phyloP scores from a whole-genome alignment of 1,140 invertebrate species.

The Alviniconcha marisindica region DNA sequence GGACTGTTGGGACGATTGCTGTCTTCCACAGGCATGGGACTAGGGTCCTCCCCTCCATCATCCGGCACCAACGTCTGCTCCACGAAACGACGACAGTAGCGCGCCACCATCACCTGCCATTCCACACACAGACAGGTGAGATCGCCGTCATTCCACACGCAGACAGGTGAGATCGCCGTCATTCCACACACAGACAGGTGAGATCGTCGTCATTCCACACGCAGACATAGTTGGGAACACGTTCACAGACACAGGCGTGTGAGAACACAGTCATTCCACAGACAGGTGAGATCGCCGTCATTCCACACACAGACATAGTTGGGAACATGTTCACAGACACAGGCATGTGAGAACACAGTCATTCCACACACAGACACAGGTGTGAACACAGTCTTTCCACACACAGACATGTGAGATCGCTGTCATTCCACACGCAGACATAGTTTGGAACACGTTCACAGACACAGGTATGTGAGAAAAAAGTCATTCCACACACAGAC shows the following conservation, averaged over 20 bases:
- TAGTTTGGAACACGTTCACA: too few species aligned
- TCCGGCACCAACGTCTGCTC: conserved; percentile 33
- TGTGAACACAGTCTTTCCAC: too few species aligned
- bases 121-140: background rate
- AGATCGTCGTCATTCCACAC: background rate
- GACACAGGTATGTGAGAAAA: too few species aligned
- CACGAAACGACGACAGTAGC: conserved; percentile 43
- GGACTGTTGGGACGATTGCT: background rate
- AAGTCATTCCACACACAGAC: too few species aligned
- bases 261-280: too few species aligned
- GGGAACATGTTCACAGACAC: background rate
- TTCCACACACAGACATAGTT: too few species aligned
- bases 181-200: background rate
- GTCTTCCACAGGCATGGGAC: background rate
- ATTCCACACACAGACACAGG: too few species aligned
- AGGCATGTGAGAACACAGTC: too few species aligned
- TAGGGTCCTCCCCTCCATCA: background rate
- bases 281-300: too few species aligned
- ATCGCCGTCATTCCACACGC: background rate
- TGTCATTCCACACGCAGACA: too few species aligned
- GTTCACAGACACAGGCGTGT: background rate
- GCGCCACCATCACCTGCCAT: conserved; percentile 31
- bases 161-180: background rate
- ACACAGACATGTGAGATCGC: too few species aligned
- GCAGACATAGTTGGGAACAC: background rate